These are phyloP conservation scores for Microctonus brassicae DNA, from an alignment of 2,888 invertebrate genomes.

Conservation along the genomic window DNA sequence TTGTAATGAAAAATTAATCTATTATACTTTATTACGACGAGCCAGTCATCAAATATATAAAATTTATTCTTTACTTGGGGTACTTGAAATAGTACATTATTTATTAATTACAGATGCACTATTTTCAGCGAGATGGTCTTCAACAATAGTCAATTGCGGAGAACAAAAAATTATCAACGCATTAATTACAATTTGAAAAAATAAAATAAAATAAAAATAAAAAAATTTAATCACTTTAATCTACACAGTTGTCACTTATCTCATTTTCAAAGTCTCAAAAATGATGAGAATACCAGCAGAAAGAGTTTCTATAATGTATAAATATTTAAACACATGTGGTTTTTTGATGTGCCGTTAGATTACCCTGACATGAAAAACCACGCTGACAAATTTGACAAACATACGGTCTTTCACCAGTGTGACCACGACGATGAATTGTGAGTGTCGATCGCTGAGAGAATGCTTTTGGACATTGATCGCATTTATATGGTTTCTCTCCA, in stretches of 20 bases:
- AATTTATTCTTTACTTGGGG: slow-evolving; percentile 48
- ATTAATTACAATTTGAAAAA: not conserved
- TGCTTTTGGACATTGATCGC: slow-evolving; percentile 70
- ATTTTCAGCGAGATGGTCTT: not conserved
- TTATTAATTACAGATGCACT: slow-evolving; percentile 6
- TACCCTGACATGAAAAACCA: slow-evolving; percentile 69
- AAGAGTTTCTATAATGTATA: not conserved
- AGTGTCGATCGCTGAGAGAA: slow-evolving; percentile 72
- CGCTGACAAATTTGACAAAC: slow-evolving; percentile 68
- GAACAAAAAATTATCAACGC: too few species aligned
- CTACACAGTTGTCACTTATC: too few species aligned
- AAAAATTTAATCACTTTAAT: not conserved
- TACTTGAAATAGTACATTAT: slow-evolving; percentile 33
- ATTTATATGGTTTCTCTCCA: slow-evolving; percentile 71
- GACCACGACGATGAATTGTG: slow-evolving; percentile 71
- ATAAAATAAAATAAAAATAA: not conserved
- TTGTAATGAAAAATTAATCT: not conserved
- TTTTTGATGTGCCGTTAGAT: slow-evolving; percentile 69
- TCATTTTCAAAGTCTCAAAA: not conserved
- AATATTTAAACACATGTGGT: slow-evolving; percentile 62
- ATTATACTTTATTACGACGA: not conserved
- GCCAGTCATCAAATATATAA: slow-evolving; percentile 45
- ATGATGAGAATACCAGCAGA: not conserved
- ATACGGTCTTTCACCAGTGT: slow-evolving; percentile 70
- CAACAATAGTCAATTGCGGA: not conserved